Conservation (phyloP, 2,113 vertebrate species). For the Crocuta crocuta region DNA sequence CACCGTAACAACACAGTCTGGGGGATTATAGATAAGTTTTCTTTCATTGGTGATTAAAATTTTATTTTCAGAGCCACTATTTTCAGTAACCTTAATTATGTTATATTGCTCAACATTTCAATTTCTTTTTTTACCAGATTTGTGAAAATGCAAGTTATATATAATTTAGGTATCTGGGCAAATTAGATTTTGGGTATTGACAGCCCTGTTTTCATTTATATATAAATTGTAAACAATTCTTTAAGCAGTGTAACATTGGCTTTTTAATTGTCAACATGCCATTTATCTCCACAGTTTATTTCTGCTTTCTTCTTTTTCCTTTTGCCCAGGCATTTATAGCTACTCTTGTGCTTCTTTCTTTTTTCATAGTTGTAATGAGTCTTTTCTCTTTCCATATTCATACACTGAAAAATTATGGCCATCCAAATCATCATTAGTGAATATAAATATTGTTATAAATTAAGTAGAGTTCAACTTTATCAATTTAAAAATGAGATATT, state of each 20-base stretch:
- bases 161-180: background rate
- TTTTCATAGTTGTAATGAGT: background rate
- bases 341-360: background rate
- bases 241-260: background rate
- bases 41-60: background rate
- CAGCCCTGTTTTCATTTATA: background rate
- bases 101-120: background rate
- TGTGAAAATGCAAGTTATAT: background rate
- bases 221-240: background rate
- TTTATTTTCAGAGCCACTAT: background rate
- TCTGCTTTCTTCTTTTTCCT: background rate
- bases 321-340: background rate
- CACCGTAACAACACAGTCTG: background rate
- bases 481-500: background rate
- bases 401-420: background rate
- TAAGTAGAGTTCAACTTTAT: background rate
- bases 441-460: background rate
- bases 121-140: background rate
- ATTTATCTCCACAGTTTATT: background rate
- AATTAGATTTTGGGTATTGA: background rate
- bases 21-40: background rate
- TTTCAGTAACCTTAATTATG: constrained; percentile 7
- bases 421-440: background rate
- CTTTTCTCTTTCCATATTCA: background rate
- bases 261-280: constrained; percentile 42